Evolutionary conservation across 2,113 vertebrate genomes (phyloP).

Genomic region (Rhabdornis inornatus): DNA sequence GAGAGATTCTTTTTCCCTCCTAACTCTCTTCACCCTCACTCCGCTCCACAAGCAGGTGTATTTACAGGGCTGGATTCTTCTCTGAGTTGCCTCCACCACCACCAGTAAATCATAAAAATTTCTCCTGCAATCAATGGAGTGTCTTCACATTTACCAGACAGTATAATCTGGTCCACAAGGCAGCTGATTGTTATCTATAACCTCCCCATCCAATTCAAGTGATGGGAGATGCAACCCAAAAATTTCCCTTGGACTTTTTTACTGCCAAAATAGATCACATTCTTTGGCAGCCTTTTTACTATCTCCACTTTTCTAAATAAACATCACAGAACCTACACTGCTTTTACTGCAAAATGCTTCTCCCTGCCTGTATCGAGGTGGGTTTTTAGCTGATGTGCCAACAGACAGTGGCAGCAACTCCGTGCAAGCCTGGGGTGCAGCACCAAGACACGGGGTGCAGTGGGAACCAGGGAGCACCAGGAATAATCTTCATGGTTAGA

Average conservation of each 20-base stretch:
- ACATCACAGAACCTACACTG: background rate
- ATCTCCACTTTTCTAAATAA: constrained; percentile 54
- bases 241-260: constrained; percentile 42
- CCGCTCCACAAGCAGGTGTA: background rate
- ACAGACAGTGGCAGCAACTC: background rate
- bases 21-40: background rate
- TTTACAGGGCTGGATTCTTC: background rate
- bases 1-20: background rate
- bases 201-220: constrained; percentile 26
- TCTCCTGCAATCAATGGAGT: constrained; percentile 40
- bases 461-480: background rate
- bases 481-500: background rate
- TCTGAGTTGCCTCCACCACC: background rate
- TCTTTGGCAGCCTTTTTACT: constrained; percentile 38
- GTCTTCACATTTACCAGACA: constrained; percentile 54
- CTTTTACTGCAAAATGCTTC: background rate
- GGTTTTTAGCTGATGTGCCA: background rate
- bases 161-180: constrained; percentile 37
- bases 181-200: constrained; percentile 59
- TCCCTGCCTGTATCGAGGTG: rapidly evolving
- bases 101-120: constrained; percentile 41
- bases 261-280: constrained; percentile 54
- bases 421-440: rapidly evolving
- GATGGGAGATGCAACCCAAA: constrained; percentile 44
- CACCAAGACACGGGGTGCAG: background rate